Base-by-base conservation (phyloP, 2,113 vertebrate genomes). In the Odontesthes bonariensis region DNA sequence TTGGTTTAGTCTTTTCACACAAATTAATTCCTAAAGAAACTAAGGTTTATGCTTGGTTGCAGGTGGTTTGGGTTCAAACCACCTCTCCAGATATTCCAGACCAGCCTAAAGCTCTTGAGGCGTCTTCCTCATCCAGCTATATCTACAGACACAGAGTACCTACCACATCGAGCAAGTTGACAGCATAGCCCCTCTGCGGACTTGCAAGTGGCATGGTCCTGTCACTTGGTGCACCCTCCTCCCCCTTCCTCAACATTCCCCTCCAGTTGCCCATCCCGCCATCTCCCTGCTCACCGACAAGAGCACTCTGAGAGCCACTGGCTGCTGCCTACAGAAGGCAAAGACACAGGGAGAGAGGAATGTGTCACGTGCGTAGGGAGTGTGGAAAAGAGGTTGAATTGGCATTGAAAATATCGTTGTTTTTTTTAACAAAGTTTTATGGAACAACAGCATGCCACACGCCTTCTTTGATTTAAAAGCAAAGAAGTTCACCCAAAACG, bases 111-210 rank as follows among this genome's bases (percentile, higher is more conserved):
- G 3, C 13, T 40, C 2, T 5, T 17, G 2, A 17, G 14, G 17
- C 17, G 12, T 47, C 46, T 17, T 47, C 10, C 40, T 42, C 13
- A 42, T 42, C 40, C 8, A 27, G 17, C 8, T 33, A 1, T 5
- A 20, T 20, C 4, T 11, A 61, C 23, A 11, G 22, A 23, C 47
- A 40, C 22, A 22, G 31, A 44, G 11, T 13, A 78, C 93, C 16
- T 77, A 99, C 98, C 96, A 99, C 98, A 92, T 99, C 98, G 51
- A 99, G 91, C 7, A 99, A 86, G 90, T 99, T 99, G 83, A 99
- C 95, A 66, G 98, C 97, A 10, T 98, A 90, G 66, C 96, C 96
- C 85, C 93, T 98, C 3, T 97, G 96, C 58, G 97, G 96, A 86
- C 96, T 98, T 42, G 93, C 89, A 60, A 93, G 91, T 7, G 81